Conservation (phyloP, 2,797 vertebrate genomes). For the Todus mexicanus region DNA sequence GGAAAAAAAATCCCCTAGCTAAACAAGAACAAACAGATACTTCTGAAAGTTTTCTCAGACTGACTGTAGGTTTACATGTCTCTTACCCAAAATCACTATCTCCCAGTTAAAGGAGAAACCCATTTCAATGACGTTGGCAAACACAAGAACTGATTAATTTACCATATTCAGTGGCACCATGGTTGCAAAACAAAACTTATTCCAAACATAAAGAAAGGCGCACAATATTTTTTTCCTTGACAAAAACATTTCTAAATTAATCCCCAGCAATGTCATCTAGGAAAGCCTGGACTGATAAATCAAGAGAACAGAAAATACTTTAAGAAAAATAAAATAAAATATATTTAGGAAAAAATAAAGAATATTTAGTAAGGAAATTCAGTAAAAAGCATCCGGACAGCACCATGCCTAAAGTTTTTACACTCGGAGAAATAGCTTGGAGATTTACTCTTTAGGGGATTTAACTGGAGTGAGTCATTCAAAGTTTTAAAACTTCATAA, state of each 20-base stretch:
- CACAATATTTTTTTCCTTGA: background rate
- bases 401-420: background rate
- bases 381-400: background rate
- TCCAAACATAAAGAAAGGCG: slow-evolving; percentile 4
- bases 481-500: slow-evolving; percentile 1
- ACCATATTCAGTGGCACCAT: slow-evolving; percentile 18
- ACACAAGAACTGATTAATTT: background rate
- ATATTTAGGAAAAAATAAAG: background rate
- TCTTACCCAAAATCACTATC: background rate
- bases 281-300: background rate
- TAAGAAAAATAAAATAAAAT: background rate
- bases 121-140: background rate
- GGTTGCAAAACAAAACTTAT: slow-evolving; percentile 44
- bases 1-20: background rate
- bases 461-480: background rate
- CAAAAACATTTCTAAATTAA: background rate
- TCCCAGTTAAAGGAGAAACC: background rate
- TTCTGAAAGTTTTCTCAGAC: background rate
- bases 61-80: background rate
- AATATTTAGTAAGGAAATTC: background rate
- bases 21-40: background rate
- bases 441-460: background rate
- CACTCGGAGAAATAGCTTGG: background rate
- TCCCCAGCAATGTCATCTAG: background rate
- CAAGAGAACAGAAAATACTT: background rate